Conservation (phyloP, 2,113 vertebrate genomes). For the Rhea americana region DNA sequence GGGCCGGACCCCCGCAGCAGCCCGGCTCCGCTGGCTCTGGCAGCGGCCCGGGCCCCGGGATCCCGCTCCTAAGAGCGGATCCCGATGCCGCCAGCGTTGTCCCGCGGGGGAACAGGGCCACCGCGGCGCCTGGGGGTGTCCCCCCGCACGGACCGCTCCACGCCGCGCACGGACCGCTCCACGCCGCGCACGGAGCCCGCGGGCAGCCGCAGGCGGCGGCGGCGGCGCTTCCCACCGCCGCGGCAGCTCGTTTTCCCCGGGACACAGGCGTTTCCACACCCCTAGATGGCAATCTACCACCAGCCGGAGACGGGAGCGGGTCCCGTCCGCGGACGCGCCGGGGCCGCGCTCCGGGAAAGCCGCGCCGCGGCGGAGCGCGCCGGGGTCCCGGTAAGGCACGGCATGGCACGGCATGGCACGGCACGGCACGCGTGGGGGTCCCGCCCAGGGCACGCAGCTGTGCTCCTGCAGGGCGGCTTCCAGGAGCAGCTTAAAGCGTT, state of each 20-base stretch:
- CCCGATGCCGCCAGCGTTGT: background rate
- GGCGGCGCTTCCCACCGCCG: no score
- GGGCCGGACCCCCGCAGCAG: background rate
- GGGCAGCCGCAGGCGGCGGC: background rate
- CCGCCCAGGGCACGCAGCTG: no score
- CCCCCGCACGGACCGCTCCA: background rate
- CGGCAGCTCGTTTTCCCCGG: background rate
- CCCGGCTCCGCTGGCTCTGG: no score
- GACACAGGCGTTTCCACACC: background rate
- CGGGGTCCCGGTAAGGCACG: no score
- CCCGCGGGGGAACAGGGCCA: background rate
- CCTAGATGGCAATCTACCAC: background rate
- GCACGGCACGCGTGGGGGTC: no score
- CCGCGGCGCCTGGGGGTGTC: background rate
- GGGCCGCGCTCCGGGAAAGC: no score
- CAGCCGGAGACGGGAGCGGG: background rate
- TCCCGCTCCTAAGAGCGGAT: background rate
- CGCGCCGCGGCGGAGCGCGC: no score
- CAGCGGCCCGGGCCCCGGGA: no score
- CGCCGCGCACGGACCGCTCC: background rate
- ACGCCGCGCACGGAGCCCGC: background rate
- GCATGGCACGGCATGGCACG: no score
- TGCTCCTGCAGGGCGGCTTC: no score
- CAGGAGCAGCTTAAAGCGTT: no score
- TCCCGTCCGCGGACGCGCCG: no score